Evolutionary conservation across 2,797 vertebrate genomes (phyloP).

Genomic region (Alectoris magna): DNA sequence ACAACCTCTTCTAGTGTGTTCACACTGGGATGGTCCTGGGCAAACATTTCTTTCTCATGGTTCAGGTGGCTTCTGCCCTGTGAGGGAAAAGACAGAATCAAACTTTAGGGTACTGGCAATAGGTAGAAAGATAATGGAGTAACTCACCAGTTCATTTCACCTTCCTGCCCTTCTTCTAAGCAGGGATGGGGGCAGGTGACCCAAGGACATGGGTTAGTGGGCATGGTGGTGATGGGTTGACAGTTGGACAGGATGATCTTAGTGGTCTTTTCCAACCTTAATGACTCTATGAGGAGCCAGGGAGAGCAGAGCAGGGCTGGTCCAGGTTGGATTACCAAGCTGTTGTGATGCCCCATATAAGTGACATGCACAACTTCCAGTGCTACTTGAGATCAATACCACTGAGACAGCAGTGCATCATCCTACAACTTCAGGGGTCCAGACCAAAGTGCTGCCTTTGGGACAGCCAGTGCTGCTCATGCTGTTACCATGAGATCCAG

Average conservation of each 20-base stretch:
- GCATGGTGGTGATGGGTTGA: too few relatives aligned
- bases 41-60: constrained; percentile 94
- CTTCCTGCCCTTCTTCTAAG: not conserved
- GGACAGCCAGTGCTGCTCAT: not conserved
- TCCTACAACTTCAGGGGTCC: not conserved
- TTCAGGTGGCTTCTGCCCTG: constrained; percentile 91
- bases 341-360: not conserved
- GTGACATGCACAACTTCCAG: not conserved
- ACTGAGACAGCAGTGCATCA: not conserved
- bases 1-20: constrained; percentile 94
- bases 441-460: rapidly evolving
- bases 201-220: too few relatives aligned
- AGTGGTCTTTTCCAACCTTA: too few relatives aligned
- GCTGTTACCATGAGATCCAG: not conserved
- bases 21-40: constrained; percentile 90
- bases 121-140: not conserved
- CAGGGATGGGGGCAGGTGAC: not conserved
- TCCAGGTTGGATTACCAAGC: not conserved
- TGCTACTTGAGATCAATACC: not conserved
- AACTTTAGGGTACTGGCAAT: not conserved
- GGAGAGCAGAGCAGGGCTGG: not conserved
- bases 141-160: not conserved
- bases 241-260: too few relatives aligned
- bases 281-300: not conserved
- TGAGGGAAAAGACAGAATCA: constrained; percentile 3